Conservation (phyloP, 2,797 vertebrate genomes). For the Coendou prehensilis region DNA sequence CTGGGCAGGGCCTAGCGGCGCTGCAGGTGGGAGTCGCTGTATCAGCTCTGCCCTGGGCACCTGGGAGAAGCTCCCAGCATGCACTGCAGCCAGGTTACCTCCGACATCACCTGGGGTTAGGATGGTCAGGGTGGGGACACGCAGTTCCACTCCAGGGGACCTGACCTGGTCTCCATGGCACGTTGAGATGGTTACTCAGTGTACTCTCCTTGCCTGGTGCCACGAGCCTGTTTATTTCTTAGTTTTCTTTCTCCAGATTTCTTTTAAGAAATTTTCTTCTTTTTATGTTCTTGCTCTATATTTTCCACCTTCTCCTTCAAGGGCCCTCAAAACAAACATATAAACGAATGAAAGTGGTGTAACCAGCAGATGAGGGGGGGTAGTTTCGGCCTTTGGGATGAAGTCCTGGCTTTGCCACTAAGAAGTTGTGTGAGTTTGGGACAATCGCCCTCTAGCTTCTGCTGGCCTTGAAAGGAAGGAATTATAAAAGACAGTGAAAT, state of each 20-base stretch:
- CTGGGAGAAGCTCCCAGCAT: background rate
- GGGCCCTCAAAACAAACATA: background rate
- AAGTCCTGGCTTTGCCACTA: background rate
- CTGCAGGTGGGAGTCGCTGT: background rate
- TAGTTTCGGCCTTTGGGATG: background rate
- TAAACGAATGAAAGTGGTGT: background rate
- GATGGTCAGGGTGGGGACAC: background rate
- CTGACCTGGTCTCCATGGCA: background rate
- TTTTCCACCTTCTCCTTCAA: background rate
- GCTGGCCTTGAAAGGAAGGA: background rate
- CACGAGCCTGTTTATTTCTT: background rate
- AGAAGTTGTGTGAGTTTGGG: background rate
- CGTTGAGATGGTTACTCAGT: background rate
- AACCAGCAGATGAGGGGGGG: background rate
- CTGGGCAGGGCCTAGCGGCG: background rate
- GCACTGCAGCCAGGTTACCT: background rate
- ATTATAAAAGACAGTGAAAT: background rate
- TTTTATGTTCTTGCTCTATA: slow-evolving; percentile 3
- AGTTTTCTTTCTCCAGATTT: background rate
- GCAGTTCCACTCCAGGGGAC: background rate
- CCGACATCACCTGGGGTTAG: background rate
- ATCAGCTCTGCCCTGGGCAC: background rate
- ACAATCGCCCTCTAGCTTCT: background rate
- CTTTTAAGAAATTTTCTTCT: background rate
- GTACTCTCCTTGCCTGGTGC: background rate